These are phyloP conservation scores for Sitta europaea DNA, from an alignment of 2,113 vertebrate species.

Conservation along the genomic window DNA sequence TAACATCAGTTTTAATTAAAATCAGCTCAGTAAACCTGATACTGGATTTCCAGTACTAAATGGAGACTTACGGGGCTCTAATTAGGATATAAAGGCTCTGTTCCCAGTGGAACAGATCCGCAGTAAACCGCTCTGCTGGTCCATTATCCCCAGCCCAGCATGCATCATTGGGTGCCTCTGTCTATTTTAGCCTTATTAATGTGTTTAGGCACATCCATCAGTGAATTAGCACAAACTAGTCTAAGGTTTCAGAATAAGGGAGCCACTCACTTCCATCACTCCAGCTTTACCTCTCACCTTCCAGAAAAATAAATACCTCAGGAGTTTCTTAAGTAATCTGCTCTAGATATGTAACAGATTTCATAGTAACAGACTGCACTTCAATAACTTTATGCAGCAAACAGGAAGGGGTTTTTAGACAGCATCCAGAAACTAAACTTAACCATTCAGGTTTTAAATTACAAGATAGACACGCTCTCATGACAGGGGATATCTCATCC, in stretches of 20 bases:
- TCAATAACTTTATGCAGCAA: conserved; percentile 22
- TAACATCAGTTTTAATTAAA: conserved; percentile 74
- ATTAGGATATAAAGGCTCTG: conserved; percentile 75
- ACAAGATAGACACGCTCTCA: not conserved
- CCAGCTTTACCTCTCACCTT: conserved; percentile 52
- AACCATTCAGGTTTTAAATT: conserved; percentile 11
- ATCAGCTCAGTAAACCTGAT: conserved; percentile 71
- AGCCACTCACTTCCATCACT: conserved; percentile 65
- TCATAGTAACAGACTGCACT: conserved; percentile 14
- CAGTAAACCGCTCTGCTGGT: conserved; percentile 66
- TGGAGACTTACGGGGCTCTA: conserved; percentile 76
- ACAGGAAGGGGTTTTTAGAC: not conserved
- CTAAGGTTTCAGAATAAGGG: conserved; percentile 62
- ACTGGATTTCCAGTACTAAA: conserved; percentile 77
- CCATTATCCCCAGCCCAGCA: conserved; percentile 74
- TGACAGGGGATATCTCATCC: not conserved
- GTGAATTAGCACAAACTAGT: conserved; percentile 65
- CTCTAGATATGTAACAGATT: not conserved
- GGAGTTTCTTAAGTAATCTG: conserved; percentile 57
- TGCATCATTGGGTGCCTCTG: conserved; percentile 76
- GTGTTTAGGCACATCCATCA: conserved; percentile 79
- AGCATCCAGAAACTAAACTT: not conserved
- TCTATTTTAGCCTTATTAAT: conserved; percentile 79
- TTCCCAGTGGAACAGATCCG: conserved; percentile 72
- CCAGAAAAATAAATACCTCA: conserved; percentile 48